Base-by-base conservation (phyloP, 2,113 vertebrate genomes). In the Lasiurus cinereus region DNA sequence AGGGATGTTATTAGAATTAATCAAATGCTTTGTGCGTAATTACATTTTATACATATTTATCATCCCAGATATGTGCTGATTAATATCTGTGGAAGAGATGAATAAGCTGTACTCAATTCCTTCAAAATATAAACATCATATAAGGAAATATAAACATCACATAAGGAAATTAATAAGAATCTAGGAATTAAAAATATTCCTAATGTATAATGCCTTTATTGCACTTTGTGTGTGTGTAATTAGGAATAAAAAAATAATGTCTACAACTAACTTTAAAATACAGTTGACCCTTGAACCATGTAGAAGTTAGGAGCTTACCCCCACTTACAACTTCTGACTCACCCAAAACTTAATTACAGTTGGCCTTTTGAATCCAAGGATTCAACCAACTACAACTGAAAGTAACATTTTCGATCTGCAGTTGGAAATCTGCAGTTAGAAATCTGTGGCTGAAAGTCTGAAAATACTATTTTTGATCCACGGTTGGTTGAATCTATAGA, bases 11-110 rank as follows among this genome's bases (percentile, higher is more conserved):
- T 46, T 16, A 93, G 16, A 69, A 69, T 84, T 33, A 50, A 90
- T 86, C 74, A 48, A 88, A 66, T 39, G 62, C 15, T 82, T 27
- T 76, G 24, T 80, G 74, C 52, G 70, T 52, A 27, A 46, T 72
- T 82, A 62, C 12, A 64, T 70, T 88, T 94, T 84, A 82, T 74
- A 92, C 83, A 85, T 83, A 76, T 83, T 80, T 92, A 48, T 56
- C 88, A 22, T 72, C 27, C 64, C 48, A 66, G 31, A 48, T 80
- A 62, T 6, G 46, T 84, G 15, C 27, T 69, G 80, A 62, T 62
- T 62, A 62, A 62, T 62, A 62, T 62, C 59, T 62, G 59, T 12
- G 59, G 21, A 36, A 78, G 36, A 94, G 29, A 33, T 50, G 50
- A 88, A 90, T 6, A 50, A 89, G 39, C 22, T 69, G 46, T 56